These are phyloP conservation scores for Echiichthys vipera DNA, from an alignment of 2,797 vertebrate species.

Conservation along the genomic window DNA sequence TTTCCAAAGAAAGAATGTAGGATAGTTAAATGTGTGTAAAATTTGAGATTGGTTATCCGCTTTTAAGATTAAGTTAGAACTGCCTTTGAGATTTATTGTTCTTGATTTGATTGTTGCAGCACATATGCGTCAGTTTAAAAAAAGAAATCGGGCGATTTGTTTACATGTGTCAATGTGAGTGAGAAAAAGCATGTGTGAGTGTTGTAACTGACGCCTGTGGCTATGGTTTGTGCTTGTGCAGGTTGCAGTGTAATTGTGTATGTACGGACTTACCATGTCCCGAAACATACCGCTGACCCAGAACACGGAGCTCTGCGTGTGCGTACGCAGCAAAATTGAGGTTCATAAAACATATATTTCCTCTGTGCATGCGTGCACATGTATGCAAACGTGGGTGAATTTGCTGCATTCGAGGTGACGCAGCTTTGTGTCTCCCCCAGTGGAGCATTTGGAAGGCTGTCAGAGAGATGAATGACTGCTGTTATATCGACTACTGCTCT, in stretches of 20 bases:
- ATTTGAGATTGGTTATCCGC: conserved; percentile 8
- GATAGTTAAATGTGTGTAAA: conserved; percentile 15
- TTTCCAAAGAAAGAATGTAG: conserved; percentile 10
- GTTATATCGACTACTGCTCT: conserved; percentile 81
- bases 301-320: conserved; percentile 38
- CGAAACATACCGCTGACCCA: conserved; percentile 46
- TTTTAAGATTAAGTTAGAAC: conserved; percentile 23
- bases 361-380: conserved; percentile 21
- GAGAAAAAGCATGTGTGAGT: not conserved
- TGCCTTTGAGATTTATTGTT: conserved; percentile 41
- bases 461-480: conserved; percentile 83
- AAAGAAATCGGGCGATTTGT: conserved; percentile 25
- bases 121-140: conserved; percentile 6
- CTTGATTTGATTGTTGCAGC: conserved; percentile 42
- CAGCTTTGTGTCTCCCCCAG: conserved; percentile 78
- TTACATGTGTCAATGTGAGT: conserved; percentile 4
- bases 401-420: conserved; percentile 75
- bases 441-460: conserved; percentile 79
- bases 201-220: conserved; percentile 26
- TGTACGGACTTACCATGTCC: conserved; percentile 37
- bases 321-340: conserved; percentile 5
- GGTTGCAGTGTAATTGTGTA: conserved; percentile 52
- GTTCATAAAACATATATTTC: conserved; percentile 21
- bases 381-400: conserved; percentile 47
- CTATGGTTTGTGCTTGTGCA: conserved; percentile 49